Percentiles rank a stretch among this genome's conserved stretches.
These are phyloP conservation scores for Hypotaenidia okinawae DNA, from an alignment of 2,797 vertebrate species.

Conservation along the genomic window DNA sequence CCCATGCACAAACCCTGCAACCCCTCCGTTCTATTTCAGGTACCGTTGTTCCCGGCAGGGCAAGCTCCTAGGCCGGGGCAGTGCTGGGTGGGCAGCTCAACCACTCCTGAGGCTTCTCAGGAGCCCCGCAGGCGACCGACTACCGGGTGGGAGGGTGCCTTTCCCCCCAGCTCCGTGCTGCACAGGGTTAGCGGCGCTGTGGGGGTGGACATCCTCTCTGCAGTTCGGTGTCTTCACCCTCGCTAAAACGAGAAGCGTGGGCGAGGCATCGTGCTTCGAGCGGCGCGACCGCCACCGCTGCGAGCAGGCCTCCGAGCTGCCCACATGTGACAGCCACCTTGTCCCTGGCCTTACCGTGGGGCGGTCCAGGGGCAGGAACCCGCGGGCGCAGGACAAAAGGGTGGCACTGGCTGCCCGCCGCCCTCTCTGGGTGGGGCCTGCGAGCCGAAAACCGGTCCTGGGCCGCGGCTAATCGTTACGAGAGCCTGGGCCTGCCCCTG, in stretches of 20 bases:
- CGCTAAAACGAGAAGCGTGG: accelerated
- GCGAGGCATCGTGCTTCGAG: background rate
- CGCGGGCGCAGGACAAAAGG: slow-evolving; percentile 87
- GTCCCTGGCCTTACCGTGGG: background rate
- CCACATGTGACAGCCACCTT: background rate
- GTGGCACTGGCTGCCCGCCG: slow-evolving; percentile 82
- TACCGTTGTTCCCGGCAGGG: background rate
- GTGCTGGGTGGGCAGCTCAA: background rate
- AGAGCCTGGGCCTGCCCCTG: background rate
- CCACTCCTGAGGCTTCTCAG: background rate
- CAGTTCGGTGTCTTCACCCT: accelerated
- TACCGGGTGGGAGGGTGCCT: background rate
- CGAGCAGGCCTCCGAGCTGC: background rate
- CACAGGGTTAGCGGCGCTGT: background rate
- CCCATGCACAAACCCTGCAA: background rate
- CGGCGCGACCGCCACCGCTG: background rate
- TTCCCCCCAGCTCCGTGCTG: background rate
- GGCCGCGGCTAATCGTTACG: slow-evolving; percentile 85
- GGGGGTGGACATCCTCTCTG: accelerated
- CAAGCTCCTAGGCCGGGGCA: background rate
- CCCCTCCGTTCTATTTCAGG: accelerated
- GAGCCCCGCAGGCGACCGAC: too few relatives aligned
- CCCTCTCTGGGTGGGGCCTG: slow-evolving; percentile 82
- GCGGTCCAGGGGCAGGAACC: slow-evolving; percentile 19
- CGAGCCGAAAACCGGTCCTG: slow-evolving; percentile 84